phyloP scores from a whole-genome alignment of 2,797 vertebrate species.

The Acrossocheilus fasciatus region DNA sequence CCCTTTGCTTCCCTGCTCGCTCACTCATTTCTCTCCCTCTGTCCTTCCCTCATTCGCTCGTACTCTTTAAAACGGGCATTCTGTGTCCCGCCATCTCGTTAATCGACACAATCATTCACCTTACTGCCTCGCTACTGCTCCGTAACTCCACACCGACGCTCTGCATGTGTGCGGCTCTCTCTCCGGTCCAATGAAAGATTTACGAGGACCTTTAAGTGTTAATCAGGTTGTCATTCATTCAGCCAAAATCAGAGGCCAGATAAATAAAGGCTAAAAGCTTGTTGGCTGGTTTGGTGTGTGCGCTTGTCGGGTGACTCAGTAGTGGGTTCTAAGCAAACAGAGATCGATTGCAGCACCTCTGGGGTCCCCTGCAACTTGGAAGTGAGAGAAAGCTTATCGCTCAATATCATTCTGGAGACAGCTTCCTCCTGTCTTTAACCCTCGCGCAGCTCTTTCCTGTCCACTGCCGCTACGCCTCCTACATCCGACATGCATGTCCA shows the following conservation, averaged over 20 bases:
- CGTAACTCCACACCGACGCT: constrained; percentile 40
- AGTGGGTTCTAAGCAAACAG: constrained; percentile 74
- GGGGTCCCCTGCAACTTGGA: constrained; percentile 74
- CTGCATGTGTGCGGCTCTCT: constrained; percentile 30
- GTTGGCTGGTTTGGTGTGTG: constrained; percentile 41
- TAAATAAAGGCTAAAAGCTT: constrained; percentile 76
- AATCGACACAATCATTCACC: constrained; percentile 70
- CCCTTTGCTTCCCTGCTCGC: constrained; percentile 59
- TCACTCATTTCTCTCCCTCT: constrained; percentile 47
- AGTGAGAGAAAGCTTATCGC: constrained; percentile 77
- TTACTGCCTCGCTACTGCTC: constrained; percentile 32
- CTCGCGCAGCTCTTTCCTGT: constrained; percentile 57
- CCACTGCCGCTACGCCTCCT: constrained; percentile 16
- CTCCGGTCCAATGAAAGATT: constrained; percentile 69
- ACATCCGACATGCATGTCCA: constrained; percentile 27
- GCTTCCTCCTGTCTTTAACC: constrained; percentile 69
- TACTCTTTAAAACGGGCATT: constrained; percentile 53
- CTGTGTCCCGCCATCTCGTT: constrained; percentile 66
- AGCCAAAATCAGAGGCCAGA: constrained; percentile 77
- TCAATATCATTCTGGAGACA: constrained; percentile 74
- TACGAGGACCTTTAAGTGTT: constrained; percentile 76
- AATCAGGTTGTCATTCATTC: constrained; percentile 80
- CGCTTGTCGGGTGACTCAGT: constrained; percentile 74
- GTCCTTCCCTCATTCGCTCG: constrained; percentile 52
- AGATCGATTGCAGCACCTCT: constrained; percentile 79